Evolutionary conservation across 2,888 invertebrate species (phyloP), one percentile per base, ranked within the genome.

Genomic region (Carabus problematicus): DNA sequence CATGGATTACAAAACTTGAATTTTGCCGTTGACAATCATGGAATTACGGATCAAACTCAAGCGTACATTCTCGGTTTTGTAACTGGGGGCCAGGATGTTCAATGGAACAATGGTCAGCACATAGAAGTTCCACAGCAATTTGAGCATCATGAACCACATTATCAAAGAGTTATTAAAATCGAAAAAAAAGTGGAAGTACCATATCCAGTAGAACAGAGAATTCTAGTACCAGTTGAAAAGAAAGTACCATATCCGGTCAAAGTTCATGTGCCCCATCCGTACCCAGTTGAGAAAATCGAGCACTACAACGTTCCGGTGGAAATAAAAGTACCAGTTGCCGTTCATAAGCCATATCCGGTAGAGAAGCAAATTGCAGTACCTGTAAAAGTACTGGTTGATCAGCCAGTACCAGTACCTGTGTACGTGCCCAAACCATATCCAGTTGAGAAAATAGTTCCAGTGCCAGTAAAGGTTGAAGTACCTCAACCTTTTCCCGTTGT

Each of bases 391-490:
- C 82, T 82, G 11, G 83, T 86, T 1, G 85, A 86, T 39, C 81
- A 84, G 62, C 85, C 84, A 0, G 89, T 90, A 75, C 91, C 92
- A 8, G 85, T 91, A 3, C 86, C 88, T 58, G 89, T 92, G 0
- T 91, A 91, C 76, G 87, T 93, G 39, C 89, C 91, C 42, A 87
- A 89, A 67, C 91, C 91, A 3, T 89, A 89, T 78, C 92, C 92
- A 59, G 88, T 92, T 8, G 83, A 84, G 75, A 87, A 86, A 74
- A 88, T 90, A 75, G 87, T 92, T 70, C 89, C 88, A 61, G 85
- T 86, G 63, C 89, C 90, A 70, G 87, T 89, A 1, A 87, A 90
- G 77, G 88, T 91, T 0, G 87, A 84, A 69, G 86, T 89, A 39
- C 89, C 89, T 40, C 86, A 87, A 72, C 91, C 91, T 4, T 88